Base-by-base conservation (phyloP, 1,140 invertebrate species). In the Euura lappo region DNA sequence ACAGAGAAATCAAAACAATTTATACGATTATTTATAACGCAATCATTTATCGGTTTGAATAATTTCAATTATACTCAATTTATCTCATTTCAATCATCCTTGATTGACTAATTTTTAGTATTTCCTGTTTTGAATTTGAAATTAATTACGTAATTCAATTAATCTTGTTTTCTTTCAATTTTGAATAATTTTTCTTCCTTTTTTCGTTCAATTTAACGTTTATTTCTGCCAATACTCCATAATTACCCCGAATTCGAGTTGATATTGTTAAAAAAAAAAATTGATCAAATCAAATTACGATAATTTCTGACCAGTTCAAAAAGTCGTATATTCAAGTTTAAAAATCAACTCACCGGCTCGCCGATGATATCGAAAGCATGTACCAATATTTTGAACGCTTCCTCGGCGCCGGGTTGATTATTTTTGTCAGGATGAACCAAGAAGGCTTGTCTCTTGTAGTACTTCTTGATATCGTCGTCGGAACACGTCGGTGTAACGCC, bases 391-490 rank as follows among this genome's bases (percentile, higher is more conserved):
- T 98, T 98, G 85, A 98, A 98, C 44, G 96, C 96, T 88, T 98
- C 97, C 84, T 98, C 97, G 6, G 97, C 96, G 68, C 97, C 96
- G 7, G 95, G 94, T 84, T 97, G 95, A 81, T 93, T 94, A 88
- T 98, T 98, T 89, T 98, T 98, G 83, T 98, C 96, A 0, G 97
- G 97, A 90, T 98, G 97, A 65, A 98, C 96, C 10, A 98, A 89
- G 81, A 98, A 94, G 3, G 96, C 96, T 87, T 98, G 97, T 77
- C 93, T 91, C 80, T 95, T 94, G 83, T 98, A 98, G 89, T 98
- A 97, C 79, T 94, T 94, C 81, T 96, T 96, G 79, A 98, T 97
- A 79, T 98, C 96, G 79, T 98, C 97, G 82, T 98, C 96, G 28
- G 93, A 92, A 82, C 96, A 96, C 67, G 94, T 92, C 67, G 92